Percentiles rank a stretch among this genome's conserved stretches.
Conservation (phyloP, 2,888 invertebrate species). For the Cephonodes hylas region DNA sequence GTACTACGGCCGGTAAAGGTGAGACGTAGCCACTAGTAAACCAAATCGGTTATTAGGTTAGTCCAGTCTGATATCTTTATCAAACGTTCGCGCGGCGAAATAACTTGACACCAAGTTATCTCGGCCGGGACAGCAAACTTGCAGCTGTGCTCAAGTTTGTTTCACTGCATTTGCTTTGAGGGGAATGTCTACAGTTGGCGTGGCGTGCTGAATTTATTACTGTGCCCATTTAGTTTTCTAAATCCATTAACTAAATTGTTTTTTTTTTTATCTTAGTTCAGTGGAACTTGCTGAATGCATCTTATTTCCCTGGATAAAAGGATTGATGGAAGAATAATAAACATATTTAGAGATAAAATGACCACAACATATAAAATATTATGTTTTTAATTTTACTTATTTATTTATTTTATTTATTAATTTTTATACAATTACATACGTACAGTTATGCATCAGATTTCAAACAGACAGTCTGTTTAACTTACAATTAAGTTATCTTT, state of each 20-base stretch:
- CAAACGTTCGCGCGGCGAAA: conserved; percentile 28
- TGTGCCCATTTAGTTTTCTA: neutral
- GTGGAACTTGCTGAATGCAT: too few relatives aligned
- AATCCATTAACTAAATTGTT: neutral
- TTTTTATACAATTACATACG: too few relatives aligned
- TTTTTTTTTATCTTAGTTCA: neutral
- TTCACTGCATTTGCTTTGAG: neutral
- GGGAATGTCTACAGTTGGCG: neutral
- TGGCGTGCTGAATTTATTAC: neutral
- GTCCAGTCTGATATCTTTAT: conserved; percentile 28
- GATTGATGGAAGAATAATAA: too few relatives aligned
- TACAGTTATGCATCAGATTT: too few relatives aligned
- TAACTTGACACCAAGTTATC: conserved; percentile 38
- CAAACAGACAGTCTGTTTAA: too few relatives aligned
- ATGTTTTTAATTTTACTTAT: too few relatives aligned
- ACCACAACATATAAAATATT: too few relatives aligned
- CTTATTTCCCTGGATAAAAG: too few relatives aligned
- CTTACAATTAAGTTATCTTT: too few relatives aligned
- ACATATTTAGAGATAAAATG: too few relatives aligned
- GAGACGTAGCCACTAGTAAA: neutral
- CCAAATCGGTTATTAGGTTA: conserved; percentile 23
- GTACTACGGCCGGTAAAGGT: neutral
- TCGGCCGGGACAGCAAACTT: conserved; percentile 37
- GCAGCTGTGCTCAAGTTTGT: conserved; percentile 14
- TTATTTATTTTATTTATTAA: too few relatives aligned